Evolutionary conservation across 2,113 vertebrate species (phyloP).

Genomic region (Picathartes gymnocephalus): DNA sequence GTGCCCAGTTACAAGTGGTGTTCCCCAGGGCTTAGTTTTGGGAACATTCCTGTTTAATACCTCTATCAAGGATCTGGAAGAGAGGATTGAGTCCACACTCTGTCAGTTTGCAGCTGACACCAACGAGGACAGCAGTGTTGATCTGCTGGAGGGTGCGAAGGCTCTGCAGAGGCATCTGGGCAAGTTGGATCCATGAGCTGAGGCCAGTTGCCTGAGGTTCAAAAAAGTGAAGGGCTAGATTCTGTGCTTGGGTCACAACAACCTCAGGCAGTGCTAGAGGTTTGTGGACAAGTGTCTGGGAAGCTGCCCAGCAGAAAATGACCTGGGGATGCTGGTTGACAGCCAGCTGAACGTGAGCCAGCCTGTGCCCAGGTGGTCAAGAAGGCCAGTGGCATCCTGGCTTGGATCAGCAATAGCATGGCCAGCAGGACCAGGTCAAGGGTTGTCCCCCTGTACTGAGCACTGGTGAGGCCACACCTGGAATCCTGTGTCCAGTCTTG

Average conservation of each 20-base stretch:
- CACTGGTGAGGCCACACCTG: neutral
- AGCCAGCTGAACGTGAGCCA: neutral
- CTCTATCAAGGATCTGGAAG: neutral
- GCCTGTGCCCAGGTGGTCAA: neutral
- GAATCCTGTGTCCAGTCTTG: neutral
- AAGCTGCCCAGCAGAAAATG: neutral
- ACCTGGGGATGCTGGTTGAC: neutral
- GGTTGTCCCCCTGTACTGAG: neutral
- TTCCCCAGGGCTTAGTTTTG: neutral
- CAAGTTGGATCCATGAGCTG: neutral
- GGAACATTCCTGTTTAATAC: neutral
- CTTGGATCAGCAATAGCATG: neutral
- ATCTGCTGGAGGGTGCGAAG: neutral
- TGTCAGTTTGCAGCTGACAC: neutral
- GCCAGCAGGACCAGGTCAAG: neutral
- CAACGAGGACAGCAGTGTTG: neutral
- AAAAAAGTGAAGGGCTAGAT: neutral
- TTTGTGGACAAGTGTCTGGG: neutral
- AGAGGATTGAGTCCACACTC: neutral
- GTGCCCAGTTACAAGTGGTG: no score
- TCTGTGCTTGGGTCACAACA: neutral
- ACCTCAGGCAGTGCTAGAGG: no score
- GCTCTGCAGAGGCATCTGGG: neutral
- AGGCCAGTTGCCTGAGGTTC: no score
- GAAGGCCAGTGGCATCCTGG: no score